Conservation (phyloP, 2,113 vertebrate genomes). For the Dendrocopos noguchii region DNA sequence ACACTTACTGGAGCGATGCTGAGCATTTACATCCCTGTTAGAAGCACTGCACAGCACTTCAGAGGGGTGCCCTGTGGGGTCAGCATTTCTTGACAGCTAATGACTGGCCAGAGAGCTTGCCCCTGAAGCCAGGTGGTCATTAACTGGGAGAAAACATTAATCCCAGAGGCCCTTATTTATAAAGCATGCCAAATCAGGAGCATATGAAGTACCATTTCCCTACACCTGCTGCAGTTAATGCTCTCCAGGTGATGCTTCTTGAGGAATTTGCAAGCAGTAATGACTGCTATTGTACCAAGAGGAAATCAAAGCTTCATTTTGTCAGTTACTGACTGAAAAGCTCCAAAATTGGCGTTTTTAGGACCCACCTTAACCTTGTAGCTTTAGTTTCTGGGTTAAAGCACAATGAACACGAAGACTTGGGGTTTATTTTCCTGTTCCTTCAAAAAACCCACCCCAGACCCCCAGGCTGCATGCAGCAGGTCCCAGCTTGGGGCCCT, state of each 20-base stretch:
- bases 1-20: constrained; percentile 28
- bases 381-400: neutral
- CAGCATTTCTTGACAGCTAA: constrained; percentile 40
- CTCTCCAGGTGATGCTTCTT: neutral
- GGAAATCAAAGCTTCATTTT: constrained; percentile 31
- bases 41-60: neutral
- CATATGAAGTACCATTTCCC: neutral
- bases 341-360: neutral
- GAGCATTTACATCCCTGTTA: constrained; percentile 18
- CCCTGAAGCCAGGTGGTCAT: neutral
- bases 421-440: neutral
- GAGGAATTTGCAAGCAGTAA: constrained; percentile 18
- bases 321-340: neutral
- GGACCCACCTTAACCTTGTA: neutral
- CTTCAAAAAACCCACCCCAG: no score
- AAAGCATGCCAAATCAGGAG: constrained; percentile 26
- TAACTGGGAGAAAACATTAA: constrained; percentile 26
- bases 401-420: neutral
- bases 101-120: neutral
- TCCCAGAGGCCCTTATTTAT: constrained; percentile 26
- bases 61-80: constrained; percentile 30
- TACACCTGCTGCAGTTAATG: neutral
- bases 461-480: neutral
- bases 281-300: constrained; percentile 14
- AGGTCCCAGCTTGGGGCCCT: no score